Base-by-base conservation (phyloP, 2,113 vertebrate species). In the Oryzias celebensis region DNA sequence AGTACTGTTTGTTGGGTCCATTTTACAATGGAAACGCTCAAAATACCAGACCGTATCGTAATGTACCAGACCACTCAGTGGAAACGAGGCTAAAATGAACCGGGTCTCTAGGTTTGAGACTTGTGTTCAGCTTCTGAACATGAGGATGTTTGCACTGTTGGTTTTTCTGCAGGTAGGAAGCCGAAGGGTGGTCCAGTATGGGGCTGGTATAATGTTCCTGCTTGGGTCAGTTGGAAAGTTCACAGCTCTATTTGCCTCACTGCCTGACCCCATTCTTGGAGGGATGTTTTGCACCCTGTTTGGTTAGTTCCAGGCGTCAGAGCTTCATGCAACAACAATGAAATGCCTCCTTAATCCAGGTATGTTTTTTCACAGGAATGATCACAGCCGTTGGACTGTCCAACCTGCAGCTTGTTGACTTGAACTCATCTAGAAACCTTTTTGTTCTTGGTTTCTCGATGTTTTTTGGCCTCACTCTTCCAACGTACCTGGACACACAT, bases 251-350 rank as follows among this genome's bases (percentile, higher is more conserved):
- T 99, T 98, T 1, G 96, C 97, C 15, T 96, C 97, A 0, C 83
- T 98, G 57, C 97, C 97, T 0, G 96, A 98, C 72, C 97, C 97
- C 0, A 93, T 98, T 63, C 93, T 98, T 0, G 97, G 97, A 5
- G 96, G 96, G 14, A 96, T 99, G 95, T 99, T 99, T 90, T 99
- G 97, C 86, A 97, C 96, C 0, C 87, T 99, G 3, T 99, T 98
- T 2, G 97, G 97, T 98, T 90, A 93, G 82, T 36, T 5, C 4
- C 12, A 2, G 16, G 16, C 24, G 0, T 18, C 4, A 13, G 14
- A 1, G 10, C 5, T 43, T 17, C 3, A 16, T 48, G 24, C 17
- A 8, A 5, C 31, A 47, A 45, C 18, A 36, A 5, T 23, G 23
- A 3, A 14, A 5, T 5, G 16, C 58, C 4, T 45, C 4, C 0